phyloP scores from a whole-genome alignment of 1,140 invertebrate genomes.

The Phymorhynchus buccinoides region DNA sequence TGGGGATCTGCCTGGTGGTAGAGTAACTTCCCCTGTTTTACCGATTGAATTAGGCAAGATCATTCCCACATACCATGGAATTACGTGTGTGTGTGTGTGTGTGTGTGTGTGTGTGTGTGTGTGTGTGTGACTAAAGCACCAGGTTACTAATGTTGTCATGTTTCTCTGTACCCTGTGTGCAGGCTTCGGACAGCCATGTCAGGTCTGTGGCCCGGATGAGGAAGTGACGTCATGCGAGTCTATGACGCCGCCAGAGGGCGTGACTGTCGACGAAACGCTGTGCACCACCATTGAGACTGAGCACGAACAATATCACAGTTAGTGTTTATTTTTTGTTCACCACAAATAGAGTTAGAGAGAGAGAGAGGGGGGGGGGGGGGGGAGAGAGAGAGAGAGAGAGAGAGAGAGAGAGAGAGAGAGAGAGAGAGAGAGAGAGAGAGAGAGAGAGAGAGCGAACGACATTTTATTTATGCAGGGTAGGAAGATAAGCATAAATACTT shows the following conservation, averaged over 20 bases:
- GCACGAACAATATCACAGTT: background rate
- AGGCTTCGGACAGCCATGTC: background rate
- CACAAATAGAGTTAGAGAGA: background rate
- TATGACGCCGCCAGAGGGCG: background rate
- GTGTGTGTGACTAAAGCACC: background rate
- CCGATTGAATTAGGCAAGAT: too few relatives aligned
- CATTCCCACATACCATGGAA: too few relatives aligned
- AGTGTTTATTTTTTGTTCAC: background rate
- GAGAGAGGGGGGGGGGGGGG: too few relatives aligned
- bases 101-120: background rate
- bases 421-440: too few relatives aligned
- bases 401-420: too few relatives aligned
- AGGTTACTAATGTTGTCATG: background rate
- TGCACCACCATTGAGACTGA: slow-evolving; percentile 6
- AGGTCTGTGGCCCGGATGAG: background rate
- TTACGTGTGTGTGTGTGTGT: too few relatives aligned
- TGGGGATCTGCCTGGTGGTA: too few relatives aligned
- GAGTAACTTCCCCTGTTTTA: too few relatives aligned
- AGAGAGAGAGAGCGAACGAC: too few relatives aligned
- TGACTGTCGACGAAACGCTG: background rate
- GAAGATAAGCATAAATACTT: too few relatives aligned
- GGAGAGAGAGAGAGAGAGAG: too few relatives aligned
- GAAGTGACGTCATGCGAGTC: background rate
- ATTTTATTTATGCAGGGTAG: too few relatives aligned
- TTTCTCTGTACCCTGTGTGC: background rate